phyloP scores from a whole-genome alignment of 2,113 vertebrate species.

The Manacus vitellinus region DNA sequence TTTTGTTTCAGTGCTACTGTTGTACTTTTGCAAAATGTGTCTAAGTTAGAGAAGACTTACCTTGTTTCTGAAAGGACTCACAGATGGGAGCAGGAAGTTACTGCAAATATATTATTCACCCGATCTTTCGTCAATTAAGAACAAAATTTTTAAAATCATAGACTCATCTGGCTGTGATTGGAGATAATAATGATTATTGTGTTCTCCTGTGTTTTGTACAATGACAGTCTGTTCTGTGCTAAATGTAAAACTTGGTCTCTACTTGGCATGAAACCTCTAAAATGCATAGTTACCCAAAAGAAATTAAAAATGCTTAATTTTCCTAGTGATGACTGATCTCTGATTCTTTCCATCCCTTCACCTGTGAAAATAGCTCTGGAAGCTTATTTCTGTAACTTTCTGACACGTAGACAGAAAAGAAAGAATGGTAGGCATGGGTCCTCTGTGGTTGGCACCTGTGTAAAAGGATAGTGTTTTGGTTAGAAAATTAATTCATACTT shows the following conservation, averaged over 20 bases:
- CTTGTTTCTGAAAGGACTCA: neutral
- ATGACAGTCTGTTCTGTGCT: neutral
- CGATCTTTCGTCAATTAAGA: neutral
- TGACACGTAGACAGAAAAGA: neutral
- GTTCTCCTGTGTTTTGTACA: neutral
- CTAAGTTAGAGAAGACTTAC: neutral
- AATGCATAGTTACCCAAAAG: neutral
- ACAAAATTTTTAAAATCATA: neutral
- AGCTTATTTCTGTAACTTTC: neutral
- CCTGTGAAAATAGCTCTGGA: neutral
- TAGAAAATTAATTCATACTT: neutral
- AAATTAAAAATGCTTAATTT: neutral
- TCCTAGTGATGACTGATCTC: neutral
- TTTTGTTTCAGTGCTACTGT: neutral
- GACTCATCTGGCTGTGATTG: neutral
- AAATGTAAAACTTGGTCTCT: neutral
- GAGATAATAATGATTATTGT: neutral
- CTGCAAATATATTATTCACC: neutral
- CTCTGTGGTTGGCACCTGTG: neutral
- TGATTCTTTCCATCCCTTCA: neutral
- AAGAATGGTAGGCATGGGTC: neutral
- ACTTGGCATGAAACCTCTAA: neutral
- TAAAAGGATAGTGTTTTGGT: neutral
- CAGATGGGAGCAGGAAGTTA: neutral
- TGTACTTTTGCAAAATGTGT: neutral